A percentile compares a stretch with the other conserved stretches of the same genome.
Evolutionary conservation across 2,797 vertebrate species (phyloP).

Genomic region (Neosilurus mollespiculum): DNA sequence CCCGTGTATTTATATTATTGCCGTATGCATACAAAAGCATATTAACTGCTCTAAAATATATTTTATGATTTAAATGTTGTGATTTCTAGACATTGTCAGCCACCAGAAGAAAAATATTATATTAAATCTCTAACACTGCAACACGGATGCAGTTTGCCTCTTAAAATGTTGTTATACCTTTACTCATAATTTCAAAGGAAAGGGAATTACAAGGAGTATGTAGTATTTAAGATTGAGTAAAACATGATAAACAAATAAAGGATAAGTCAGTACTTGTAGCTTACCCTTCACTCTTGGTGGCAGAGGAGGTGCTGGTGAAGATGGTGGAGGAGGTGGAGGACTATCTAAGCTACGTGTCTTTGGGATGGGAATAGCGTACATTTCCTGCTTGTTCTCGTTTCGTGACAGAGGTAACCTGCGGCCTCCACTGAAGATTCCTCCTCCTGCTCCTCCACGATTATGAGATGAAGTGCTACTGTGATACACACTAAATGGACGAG

Average conservation of each 20-base stretch:
- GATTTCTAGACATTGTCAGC: neutral
- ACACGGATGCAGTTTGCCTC: neutral
- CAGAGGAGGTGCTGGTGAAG: conserved; percentile 73
- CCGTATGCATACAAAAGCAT: neutral
- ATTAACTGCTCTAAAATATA: neutral
- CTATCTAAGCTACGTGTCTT: conserved; percentile 58
- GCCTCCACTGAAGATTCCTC: conserved; percentile 67
- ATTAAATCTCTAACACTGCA: neutral
- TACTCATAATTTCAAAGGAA: neutral
- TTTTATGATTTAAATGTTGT: neutral
- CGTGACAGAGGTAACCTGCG: conserved; percentile 68
- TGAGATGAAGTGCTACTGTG: conserved; percentile 52
- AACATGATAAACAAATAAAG: neutral
- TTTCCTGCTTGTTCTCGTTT: conserved; percentile 63
- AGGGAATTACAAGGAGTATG: neutral
- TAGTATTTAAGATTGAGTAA: neutral
- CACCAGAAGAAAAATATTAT: neutral
- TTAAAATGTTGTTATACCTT: neutral
- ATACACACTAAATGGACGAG: conserved; percentile 70
- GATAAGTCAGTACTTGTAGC: neutral
- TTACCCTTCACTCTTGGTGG: conserved; percentile 73
- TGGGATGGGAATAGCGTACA: conserved; percentile 24
- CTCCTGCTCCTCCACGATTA: conserved; percentile 44
- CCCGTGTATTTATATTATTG: neutral
- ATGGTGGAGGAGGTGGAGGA: conserved; percentile 66